These are phyloP conservation scores for Porites divaricata DNA, from an alignment of 92 coral and sea anemone genomes.

Conservation along the genomic window DNA sequence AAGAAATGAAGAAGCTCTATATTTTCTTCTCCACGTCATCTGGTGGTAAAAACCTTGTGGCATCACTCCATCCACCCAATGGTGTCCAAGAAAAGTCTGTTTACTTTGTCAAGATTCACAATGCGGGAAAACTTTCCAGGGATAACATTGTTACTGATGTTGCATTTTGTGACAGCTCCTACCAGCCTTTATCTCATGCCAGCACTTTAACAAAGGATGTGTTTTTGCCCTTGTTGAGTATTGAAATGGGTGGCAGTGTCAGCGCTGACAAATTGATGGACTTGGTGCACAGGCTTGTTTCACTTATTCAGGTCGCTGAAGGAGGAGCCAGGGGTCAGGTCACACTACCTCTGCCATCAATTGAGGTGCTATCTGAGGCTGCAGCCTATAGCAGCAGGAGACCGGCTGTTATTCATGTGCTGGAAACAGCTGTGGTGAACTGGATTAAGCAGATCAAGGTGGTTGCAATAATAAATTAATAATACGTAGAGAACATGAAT, in stretches of 20 bases:
- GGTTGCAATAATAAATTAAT: background rate
- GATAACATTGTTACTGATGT: constrained; percentile 93
- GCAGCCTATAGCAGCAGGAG: constrained; percentile 97
- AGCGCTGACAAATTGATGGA: constrained; percentile 99
- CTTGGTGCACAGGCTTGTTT: constrained; percentile 91
- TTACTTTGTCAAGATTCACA: constrained; percentile 82
- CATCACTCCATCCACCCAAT: constrained; percentile 87
- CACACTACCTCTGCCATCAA: constrained; percentile 96
- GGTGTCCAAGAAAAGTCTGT: constrained; percentile 90
- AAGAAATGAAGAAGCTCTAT: constrained; percentile 84
- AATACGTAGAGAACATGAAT: too few relatives aligned
- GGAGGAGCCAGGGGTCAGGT: constrained; percentile 90
- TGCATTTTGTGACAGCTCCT: constrained; percentile 94
- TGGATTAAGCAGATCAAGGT: constrained; percentile 99
- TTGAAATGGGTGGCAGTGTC: constrained; percentile 98
- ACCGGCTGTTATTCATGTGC: constrained; percentile 97
- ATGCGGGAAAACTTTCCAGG: constrained; percentile 82
- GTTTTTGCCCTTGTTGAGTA: constrained; percentile 92
- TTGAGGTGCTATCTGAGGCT: constrained; percentile 98
- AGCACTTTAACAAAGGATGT: constrained; percentile 87
- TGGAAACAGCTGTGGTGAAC: constrained; percentile 95
- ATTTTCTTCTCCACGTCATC: constrained; percentile 74
- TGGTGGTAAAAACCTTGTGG: constrained; percentile 76
- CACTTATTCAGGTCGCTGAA: constrained; percentile 88
- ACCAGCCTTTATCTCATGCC: constrained; percentile 76